Base-by-base conservation (phyloP, 1,140 invertebrate species). In the Sitophilus oryzae region DNA sequence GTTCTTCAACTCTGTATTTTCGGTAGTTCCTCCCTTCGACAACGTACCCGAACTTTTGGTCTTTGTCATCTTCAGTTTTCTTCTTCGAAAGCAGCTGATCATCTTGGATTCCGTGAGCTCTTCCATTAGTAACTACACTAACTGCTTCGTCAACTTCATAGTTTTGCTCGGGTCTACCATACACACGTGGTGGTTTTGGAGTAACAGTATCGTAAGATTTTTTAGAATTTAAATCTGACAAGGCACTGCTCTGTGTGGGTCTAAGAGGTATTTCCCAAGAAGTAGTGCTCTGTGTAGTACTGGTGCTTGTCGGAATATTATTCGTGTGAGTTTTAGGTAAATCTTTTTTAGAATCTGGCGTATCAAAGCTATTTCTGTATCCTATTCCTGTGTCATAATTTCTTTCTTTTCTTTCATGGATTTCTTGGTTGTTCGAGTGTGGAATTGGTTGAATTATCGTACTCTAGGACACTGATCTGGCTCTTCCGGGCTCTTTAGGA, bases 1-100 rank as follows among this genome's bases (percentile, higher is more conserved):
- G 78, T 71, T 91, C 88, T 66, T 92, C 89, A 0, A 92, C 88
- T 23, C 88, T 77, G 66, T 92, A 93, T 65, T 89, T 91, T 37
- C 86, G 77, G 71, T 82, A 90, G 69, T 92, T 88, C 37, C 82
- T 76, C 16, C 86, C 88, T 70, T 91, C 88, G 1, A 89, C 83
- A 2, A 91, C 86, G 66, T 90, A 91, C 10, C 86, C 84, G 22
- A 89, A 82, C 69, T 87, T 86, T 61, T 84, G 82, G 52, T 82
- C 83, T 59, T 78, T 74, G 23, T 76, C 59, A 21, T 60, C 23
- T 21, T 42, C 70, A 1, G 63, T 56, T 23, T 73, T 58, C 6
- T 43, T 54, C 40, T 62, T 52, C 44, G 50, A 50, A 25, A 51
- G 44, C 48, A 45, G 52, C 35, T 65, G 43, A 60, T 52, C 30